Conservation (phyloP, 2,113 vertebrate species). For the Aleadryas rufinucha region DNA sequence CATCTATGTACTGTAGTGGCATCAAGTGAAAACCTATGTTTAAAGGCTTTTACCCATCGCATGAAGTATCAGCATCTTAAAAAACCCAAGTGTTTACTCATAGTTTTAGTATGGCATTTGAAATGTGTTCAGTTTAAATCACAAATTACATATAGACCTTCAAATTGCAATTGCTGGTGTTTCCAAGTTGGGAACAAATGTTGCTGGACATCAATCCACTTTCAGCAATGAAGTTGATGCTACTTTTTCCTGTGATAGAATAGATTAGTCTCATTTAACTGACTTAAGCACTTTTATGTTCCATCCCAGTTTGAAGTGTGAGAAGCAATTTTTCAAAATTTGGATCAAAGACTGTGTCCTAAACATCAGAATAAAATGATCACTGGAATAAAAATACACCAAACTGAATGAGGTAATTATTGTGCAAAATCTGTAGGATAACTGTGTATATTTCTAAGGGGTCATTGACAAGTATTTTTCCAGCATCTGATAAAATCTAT, state of each 20-base stretch:
- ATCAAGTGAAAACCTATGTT: slow-evolving; percentile 60
- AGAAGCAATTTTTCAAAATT: neutral
- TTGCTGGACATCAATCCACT: neutral
- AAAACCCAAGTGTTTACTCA: neutral
- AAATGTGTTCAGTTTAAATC: slow-evolving; percentile 38
- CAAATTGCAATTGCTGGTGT: slow-evolving; percentile 54
- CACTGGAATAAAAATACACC: slow-evolving; percentile 54
- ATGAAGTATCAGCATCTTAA: slow-evolving; percentile 55
- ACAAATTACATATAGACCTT: slow-evolving; percentile 39
- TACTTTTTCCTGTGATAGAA: neutral
- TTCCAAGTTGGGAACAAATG: slow-evolving; percentile 44
- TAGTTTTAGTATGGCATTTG: neutral
- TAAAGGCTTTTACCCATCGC: slow-evolving; percentile 56
- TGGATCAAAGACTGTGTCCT: neutral
- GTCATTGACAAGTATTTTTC: slow-evolving; percentile 43
- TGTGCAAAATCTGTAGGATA: slow-evolving; percentile 63
- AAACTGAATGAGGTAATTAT: slow-evolving; percentile 68
- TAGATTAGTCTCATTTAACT: neutral
- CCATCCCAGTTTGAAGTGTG: neutral
- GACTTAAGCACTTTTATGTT: neutral
- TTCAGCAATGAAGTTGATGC: neutral
- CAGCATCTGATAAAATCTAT: slow-evolving; percentile 53
- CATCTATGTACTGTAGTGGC: slow-evolving; percentile 50
- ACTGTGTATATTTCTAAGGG: slow-evolving; percentile 48
- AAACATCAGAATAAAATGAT: slow-evolving; percentile 31